Evolutionary conservation across 2,797 vertebrate genomes (phyloP), one percentile per base, ranked within the genome.

Genomic region (Catostomus latipinnis): DNA sequence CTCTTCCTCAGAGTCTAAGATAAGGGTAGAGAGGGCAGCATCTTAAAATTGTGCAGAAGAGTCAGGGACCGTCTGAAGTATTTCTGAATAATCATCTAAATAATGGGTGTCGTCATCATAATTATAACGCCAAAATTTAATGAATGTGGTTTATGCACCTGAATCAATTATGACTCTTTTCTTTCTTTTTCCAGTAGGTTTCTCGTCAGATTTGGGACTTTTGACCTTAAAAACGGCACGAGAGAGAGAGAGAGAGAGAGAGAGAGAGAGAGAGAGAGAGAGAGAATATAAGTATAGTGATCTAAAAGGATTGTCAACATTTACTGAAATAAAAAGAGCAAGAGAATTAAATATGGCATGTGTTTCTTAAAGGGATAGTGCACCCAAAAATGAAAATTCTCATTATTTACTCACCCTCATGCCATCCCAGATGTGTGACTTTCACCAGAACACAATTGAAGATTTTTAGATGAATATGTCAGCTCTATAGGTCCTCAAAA

Each of bases 151-250:
- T 9, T 12, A 18, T n/a, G 22, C 48, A 87, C 95, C 95, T 89
- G 95, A 96, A 85, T 96, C 94, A 54, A 93, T 91, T 78, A 96
- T 94, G 56, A 92, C 87, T 85, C 93, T 93, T 80, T 89, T 96
- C 88, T 94, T 96, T 89, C 90, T 93, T 81, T 89, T 93, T 6
- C 72, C 69, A 50, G 72, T 57, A 3, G 80, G 81, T 54, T 90
- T 91, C 54, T 92, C 93, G 56, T 93, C 93, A 82, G 78, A 86
- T 81, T 83, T 83, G 66, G 93, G 91, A 81, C 78, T 92, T 85
- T 89, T 92, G 82, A 90, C 89, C 95, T 96, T 81, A 56, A 78
- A 86, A 73, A 45, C 82, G 85, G 16, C 88, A 6, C 49, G n/a
- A 18, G 1, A 45, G 54, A 14, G 45, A 49, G 12, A 18, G 5